Percentiles rank a stretch among this genome's conserved stretches.
Evolutionary conservation across 2,113 vertebrate genomes (phyloP).

Genomic region (Spilogale gracilis): DNA sequence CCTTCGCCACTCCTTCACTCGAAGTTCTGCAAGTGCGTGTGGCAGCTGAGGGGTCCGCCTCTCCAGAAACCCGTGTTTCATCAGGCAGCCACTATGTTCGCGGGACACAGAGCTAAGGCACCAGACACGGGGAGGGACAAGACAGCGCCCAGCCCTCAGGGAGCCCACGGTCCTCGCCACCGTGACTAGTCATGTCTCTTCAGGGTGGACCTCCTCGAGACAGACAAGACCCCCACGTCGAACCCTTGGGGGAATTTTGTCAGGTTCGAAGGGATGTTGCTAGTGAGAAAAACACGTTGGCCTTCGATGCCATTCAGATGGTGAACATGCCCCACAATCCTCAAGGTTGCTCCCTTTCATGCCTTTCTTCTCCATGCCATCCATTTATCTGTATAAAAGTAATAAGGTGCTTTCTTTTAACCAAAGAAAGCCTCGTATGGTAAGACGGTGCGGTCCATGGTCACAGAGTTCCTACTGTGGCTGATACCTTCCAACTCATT

Average conservation of each 20-base stretch:
- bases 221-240: not conserved
- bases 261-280: not conserved
- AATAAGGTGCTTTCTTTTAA: conserved; percentile 24
- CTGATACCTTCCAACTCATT: conserved; percentile 20
- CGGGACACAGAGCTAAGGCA: not conserved
- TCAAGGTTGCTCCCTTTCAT: not conserved
- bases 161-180: not conserved
- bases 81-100: not conserved
- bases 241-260: not conserved
- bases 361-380: not conserved
- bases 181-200: not conserved
- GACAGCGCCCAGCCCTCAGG: not conserved
- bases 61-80: not conserved
- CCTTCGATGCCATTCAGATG: not conserved
- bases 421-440: not conserved
- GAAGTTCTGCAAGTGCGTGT: not conserved
- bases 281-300: not conserved
- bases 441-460: not conserved
- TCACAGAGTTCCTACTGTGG: not conserved
- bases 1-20: not conserved
- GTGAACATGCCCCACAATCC: not conserved
- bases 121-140: not conserved
- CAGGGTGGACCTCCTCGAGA: not conserved
- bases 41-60: not conserved
- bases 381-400: conserved; percentile 2